Conservation (phyloP, 2,888 invertebrate species). For the Anthrax anthrax region DNA sequence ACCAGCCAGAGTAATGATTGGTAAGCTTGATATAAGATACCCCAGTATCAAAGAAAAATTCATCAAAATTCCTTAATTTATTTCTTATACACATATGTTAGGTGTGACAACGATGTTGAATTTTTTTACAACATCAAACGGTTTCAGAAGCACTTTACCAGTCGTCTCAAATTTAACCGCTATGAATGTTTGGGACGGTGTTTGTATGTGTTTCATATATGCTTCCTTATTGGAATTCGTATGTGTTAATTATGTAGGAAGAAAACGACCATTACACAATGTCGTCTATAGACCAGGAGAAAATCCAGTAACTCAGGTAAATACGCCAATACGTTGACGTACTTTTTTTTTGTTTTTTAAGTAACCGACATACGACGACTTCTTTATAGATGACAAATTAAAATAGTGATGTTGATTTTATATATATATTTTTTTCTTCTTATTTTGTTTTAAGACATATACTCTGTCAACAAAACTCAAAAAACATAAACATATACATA, state of each 20-base stretch:
- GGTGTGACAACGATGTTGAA: slow-evolving; percentile 96
- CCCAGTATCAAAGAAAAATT: not conserved
- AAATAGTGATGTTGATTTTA: no score
- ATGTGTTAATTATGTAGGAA: slow-evolving; percentile 87
- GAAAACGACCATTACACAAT: slow-evolving; percentile 77
- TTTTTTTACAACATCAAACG: slow-evolving; percentile 92
- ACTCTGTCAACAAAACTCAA: no score
- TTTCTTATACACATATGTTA: slow-evolving; percentile 24
- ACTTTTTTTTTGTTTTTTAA: no score
- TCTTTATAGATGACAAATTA: no score
- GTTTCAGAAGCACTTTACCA: slow-evolving; percentile 80
- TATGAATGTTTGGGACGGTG: slow-evolving; percentile 95
- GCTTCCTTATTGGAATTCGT: slow-evolving; percentile 88
- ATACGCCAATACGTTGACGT: not conserved
- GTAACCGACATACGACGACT: no score
- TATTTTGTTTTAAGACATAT: no score
- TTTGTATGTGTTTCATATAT: slow-evolving; percentile 95
- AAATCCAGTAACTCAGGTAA: slow-evolving; percentile 83
- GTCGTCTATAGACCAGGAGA: slow-evolving; percentile 81
- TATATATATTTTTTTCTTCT: no score
- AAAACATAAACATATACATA: no score
- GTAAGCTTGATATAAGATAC: no score
- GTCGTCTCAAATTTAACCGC: slow-evolving; percentile 89
- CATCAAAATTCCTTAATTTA: no score
- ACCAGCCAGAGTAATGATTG: slow-evolving; percentile 92